Base-by-base conservation (phyloP, 1,140 invertebrate species). In the Diachasma alloeum region DNA sequence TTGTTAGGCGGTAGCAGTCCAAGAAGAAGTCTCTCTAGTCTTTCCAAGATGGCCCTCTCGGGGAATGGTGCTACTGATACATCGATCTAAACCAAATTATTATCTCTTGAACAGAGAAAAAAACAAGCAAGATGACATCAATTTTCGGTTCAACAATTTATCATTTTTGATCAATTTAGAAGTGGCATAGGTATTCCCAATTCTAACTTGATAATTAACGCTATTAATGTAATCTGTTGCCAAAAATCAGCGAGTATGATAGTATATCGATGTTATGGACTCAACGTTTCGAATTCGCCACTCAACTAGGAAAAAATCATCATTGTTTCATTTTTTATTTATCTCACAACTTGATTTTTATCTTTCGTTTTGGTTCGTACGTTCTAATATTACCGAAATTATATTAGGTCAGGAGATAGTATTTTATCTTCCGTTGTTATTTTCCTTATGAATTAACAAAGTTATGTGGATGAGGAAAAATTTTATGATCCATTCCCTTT, bases 11-110 rank as follows among this genome's bases (percentile, higher is more conserved):
- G 91, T 78, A 92, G 89, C 85, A 93, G 93, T 87, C 93, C 93
- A 81, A 91, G 93, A 84, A 91, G 93, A 90, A 93, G 93, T 89
- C 89, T 94, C 83, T 93, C 93, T 80, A 93, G 93, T 82, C 90
- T 94, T 76, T 93, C 93, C 78, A 94, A 94, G 88, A 93, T 93
- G 92, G 92, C 93, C 78, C 87, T 94, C 26, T 93, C 93, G 73
- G 90, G 90, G 76, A 91, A 88, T 80, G 89, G 88, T 84, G 87
- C 85, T 76, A 90, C 87, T 73, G 83, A 87, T 75, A 79, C 81
- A 66, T 81, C 80, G 42, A 81, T 82, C 74, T 83, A 82, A 83
- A 77, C 22, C 8, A 56, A 31, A 39, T 46, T 4, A 15, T 13
- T 10, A 31, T 63, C 22, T 63, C 9, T 19, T 4, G 59, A 70